phyloP scores from a whole-genome alignment of 2,113 vertebrate species.

The Tor tambroides region DNA sequence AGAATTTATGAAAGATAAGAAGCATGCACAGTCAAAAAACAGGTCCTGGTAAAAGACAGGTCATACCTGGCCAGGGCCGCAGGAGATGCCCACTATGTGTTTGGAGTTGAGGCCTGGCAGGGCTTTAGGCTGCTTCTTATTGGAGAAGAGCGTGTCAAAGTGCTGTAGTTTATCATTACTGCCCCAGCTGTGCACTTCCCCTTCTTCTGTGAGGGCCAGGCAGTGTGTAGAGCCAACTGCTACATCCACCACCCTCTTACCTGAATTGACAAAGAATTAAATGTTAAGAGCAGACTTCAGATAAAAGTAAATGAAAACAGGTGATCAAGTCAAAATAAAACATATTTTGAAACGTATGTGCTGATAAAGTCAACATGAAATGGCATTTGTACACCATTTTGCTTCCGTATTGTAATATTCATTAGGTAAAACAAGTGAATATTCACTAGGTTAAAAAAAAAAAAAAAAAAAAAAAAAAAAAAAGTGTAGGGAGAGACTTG shows the following conservation, averaged over 20 bases:
- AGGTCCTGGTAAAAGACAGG: neutral
- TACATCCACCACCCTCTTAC: constrained; percentile 95
- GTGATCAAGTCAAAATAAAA: no score
- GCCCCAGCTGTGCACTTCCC: constrained; percentile 97
- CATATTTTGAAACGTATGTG: no score
- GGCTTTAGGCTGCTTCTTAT: constrained; percentile 91
- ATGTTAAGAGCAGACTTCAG: neutral
- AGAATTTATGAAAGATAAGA: neutral
- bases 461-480: no score
- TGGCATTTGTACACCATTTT: no score
- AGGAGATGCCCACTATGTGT: constrained; percentile 93
- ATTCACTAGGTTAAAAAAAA: no score
- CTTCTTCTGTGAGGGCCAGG: constrained; percentile 92
- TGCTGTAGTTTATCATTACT: constrained; percentile 98
- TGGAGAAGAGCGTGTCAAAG: constrained; percentile 94
- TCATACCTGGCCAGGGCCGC: constrained; percentile 92
- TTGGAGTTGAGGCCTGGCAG: constrained; percentile 92
- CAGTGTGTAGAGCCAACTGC: constrained; percentile 97
- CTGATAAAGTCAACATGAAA: no score
- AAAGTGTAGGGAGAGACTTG: no score
- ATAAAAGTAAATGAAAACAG: no score
- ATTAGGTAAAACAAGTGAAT: no score
- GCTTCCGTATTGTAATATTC: no score
- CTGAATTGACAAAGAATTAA: constrained; percentile 65
- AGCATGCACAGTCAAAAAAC: neutral